Conservation (phyloP, 2,888 invertebrate genomes). For the Peribatodes rhomboidaria region DNA sequence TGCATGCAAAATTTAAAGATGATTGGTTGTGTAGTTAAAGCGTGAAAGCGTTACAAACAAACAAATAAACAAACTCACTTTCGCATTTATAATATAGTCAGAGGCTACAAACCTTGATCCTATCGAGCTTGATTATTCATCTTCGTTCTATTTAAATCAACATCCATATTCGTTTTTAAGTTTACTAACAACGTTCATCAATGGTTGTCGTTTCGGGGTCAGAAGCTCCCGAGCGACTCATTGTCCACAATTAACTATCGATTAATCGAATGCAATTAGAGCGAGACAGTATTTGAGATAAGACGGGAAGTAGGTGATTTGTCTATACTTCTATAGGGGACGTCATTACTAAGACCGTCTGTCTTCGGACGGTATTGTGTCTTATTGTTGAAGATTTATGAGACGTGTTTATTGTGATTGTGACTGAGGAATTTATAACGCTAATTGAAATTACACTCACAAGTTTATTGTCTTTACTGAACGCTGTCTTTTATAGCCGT, state of each 20-base stretch:
- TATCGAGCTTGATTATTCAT: neutral
- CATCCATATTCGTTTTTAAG: slow-evolving; percentile 1
- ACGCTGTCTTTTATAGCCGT: neutral
- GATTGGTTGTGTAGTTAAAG: too few relatives aligned
- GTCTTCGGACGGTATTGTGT: slow-evolving; percentile 19
- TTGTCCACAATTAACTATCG: slow-evolving; percentile 36
- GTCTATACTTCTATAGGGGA: slow-evolving; percentile 39
- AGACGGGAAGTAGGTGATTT: slow-evolving; percentile 68
- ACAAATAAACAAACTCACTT: too few relatives aligned
- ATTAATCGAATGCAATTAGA: slow-evolving; percentile 71
- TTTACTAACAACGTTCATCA: slow-evolving; percentile 14
- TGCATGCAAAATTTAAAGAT: too few relatives aligned
- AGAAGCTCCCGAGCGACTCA: slow-evolving; percentile 31
- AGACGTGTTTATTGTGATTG: slow-evolving; percentile 25
- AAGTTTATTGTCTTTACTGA: slow-evolving; percentile 4
- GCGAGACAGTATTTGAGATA: slow-evolving; percentile 70
- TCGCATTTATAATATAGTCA: too few relatives aligned
- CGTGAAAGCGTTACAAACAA: too few relatives aligned
- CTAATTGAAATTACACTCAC: slow-evolving; percentile 8
- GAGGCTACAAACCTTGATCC: too few relatives aligned
- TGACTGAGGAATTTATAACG: slow-evolving; percentile 11
- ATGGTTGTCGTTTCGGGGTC: slow-evolving; percentile 14
- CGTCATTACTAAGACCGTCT: slow-evolving; percentile 16
- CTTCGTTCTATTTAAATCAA: neutral
- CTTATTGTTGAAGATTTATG: slow-evolving; percentile 26